A percentile compares a stretch with the other conserved stretches of the same genome.
Conservation (phyloP, 2,113 vertebrate genomes). For the Crypturellus undulatus region DNA sequence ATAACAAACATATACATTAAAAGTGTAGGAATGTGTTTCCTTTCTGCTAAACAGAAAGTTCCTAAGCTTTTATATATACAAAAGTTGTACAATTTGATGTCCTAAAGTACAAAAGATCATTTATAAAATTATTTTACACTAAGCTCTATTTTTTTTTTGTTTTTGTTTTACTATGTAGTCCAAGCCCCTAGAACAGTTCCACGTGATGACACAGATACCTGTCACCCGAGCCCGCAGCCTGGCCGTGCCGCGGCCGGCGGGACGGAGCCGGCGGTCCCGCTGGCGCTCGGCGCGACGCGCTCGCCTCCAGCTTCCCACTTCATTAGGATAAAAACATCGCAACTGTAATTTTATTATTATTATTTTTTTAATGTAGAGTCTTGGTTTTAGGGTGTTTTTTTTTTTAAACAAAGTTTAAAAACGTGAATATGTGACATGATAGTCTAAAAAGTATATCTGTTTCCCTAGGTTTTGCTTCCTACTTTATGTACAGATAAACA, state of each 20-base stretch:
- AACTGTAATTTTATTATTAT: slow-evolving; percentile 17
- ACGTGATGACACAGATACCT: slow-evolving; percentile 94
- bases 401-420: slow-evolving; percentile 74
- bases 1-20: slow-evolving; percentile 98
- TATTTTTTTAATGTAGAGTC: slow-evolving; percentile 62
- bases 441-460: slow-evolving; percentile 78
- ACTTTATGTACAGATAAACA: slow-evolving; percentile 85
- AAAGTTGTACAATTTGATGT: slow-evolving; percentile 99
- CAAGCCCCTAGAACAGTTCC: slow-evolving; percentile 92
- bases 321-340: slow-evolving; percentile 66
- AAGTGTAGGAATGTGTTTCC: slow-evolving; percentile 98
- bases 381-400: slow-evolving; percentile 72
- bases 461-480: slow-evolving; percentile 82
- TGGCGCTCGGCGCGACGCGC: slow-evolving; percentile 74
- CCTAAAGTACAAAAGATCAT: slow-evolving; percentile 98
- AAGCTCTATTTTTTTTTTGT: slow-evolving; percentile 85
- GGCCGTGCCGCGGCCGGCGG: slow-evolving; percentile 77
- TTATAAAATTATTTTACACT: slow-evolving; percentile 99
- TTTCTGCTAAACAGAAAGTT: slow-evolving; percentile 99
- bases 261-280: slow-evolving; percentile 75
- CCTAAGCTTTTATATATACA: slow-evolving; percentile 97
- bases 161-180: slow-evolving; percentile 90
- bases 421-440: slow-evolving; percentile 83
- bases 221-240: slow-evolving; percentile 90
- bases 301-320: slow-evolving; percentile 73